Evolutionary conservation across 2,113 vertebrate genomes (phyloP).

Genomic region (Eulemur rufifrons): DNA sequence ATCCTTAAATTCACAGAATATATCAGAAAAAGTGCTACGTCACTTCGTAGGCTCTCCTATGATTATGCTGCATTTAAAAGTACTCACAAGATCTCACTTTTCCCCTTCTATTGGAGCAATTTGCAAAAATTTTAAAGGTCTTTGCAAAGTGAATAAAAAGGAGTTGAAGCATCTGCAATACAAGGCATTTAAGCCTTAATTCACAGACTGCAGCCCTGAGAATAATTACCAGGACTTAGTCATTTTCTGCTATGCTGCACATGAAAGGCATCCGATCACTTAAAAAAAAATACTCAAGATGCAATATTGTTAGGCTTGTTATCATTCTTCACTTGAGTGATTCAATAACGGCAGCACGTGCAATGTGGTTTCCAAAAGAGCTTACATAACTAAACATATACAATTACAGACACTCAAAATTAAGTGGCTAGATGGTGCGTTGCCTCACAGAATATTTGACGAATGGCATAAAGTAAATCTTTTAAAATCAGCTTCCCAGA

Average conservation of each 20-base stretch:
- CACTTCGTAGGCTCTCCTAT: neutral
- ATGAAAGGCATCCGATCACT: neutral
- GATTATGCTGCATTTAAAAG: neutral
- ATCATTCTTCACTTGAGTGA: neutral
- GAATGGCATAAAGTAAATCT: slow-evolving; percentile 28
- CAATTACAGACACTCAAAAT: neutral
- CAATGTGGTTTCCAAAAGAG: neutral
- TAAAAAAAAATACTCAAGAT: neutral
- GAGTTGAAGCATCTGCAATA: slow-evolving; percentile 10
- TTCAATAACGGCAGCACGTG: slow-evolving; percentile 44
- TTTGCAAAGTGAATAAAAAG: slow-evolving; percentile 36
- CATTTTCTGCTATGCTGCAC: slow-evolving; percentile 51
- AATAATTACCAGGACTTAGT: slow-evolving; percentile 22
- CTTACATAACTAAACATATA: slow-evolving; percentile 35
- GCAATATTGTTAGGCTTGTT: slow-evolving; percentile 8
- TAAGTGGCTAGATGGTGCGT: neutral
- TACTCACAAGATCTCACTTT: neutral
- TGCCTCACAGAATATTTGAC: neutral
- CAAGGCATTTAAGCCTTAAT: slow-evolving; percentile 41
- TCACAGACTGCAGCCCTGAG: slow-evolving; percentile 44
- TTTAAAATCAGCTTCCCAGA: slow-evolving; percentile 1
- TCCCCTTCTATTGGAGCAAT: neutral
- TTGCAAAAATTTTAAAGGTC: neutral
- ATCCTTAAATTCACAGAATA: neutral
- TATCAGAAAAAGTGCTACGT: neutral